These are phyloP conservation scores for Drosophila tropicalis DNA, from an alignment of 1,140 invertebrate genomes.

Conservation along the genomic window DNA sequence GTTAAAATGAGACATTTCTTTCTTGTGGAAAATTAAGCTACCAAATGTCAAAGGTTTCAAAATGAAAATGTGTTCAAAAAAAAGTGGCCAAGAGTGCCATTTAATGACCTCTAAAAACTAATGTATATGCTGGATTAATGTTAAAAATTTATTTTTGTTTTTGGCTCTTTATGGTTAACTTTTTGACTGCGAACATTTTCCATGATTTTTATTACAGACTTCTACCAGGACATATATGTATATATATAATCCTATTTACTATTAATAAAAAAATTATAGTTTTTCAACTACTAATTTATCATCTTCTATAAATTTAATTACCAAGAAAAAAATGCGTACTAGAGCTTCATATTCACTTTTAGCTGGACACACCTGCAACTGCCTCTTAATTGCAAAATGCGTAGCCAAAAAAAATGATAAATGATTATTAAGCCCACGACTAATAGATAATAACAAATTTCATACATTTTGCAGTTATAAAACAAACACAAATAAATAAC, in stretches of 20 bases:
- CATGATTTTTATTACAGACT: no score
- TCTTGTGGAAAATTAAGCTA: not conserved
- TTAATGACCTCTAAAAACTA: not conserved
- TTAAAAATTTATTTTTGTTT: not conserved
- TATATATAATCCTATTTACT: no score
- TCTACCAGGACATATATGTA: no score
- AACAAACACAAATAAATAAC: constrained; percentile 9
- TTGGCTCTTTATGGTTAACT: no score
- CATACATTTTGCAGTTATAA: constrained; percentile 35
- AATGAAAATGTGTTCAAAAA: not conserved
- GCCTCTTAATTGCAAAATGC: constrained; percentile 42
- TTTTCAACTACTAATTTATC: no score
- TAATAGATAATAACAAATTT: constrained; percentile 28
- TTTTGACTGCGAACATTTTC: no score
- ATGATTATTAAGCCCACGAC: not conserved
- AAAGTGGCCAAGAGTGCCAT: not conserved
- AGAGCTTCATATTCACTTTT: not conserved
- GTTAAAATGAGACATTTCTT: constrained; percentile 6
- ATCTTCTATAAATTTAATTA: no score
- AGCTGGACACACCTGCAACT: not conserved
- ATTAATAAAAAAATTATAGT: no score
- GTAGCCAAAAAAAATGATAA: constrained; percentile 23
- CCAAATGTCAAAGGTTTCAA: not conserved
- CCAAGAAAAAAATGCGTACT: not conserved
- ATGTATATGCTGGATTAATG: not conserved